Evolutionary conservation across 2,113 vertebrate genomes (phyloP).

Genomic region (Patagioenas fasciata): DNA sequence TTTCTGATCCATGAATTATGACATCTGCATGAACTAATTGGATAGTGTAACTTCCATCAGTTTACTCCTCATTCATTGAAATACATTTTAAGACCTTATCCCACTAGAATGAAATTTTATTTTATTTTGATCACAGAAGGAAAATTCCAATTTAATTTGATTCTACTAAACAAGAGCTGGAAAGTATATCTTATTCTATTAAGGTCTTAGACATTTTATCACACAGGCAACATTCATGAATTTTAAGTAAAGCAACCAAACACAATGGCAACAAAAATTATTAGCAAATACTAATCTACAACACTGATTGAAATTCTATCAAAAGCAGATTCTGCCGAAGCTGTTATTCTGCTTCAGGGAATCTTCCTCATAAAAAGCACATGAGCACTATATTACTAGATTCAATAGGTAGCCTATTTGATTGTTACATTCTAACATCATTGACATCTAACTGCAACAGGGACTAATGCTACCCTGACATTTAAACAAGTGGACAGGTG

Average conservation of each 20-base stretch:
- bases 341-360: slow-evolving; percentile 18
- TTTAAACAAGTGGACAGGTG: neutral
- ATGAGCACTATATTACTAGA: neutral
- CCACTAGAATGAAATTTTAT: neutral
- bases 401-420: neutral
- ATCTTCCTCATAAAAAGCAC: neutral
- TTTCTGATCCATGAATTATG: neutral
- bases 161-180: neutral
- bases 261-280: slow-evolving; percentile 48
- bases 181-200: neutral
- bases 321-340: slow-evolving; percentile 43
- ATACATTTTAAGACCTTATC: neutral
- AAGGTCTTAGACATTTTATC: neutral
- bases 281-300: slow-evolving; percentile 9
- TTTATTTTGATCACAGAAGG: neutral
- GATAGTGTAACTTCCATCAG: neutral
- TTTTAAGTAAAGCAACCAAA: slow-evolving; percentile 39
- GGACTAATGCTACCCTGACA: neutral
- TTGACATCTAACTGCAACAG: neutral
- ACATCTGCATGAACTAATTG: neutral
- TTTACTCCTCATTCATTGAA: neutral
- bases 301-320: slow-evolving; percentile 46
- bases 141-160: neutral
- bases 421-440: neutral
- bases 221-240: neutral